phyloP scores from a whole-genome alignment of 2,113 vertebrate genomes.

The Buteo buteo region DNA sequence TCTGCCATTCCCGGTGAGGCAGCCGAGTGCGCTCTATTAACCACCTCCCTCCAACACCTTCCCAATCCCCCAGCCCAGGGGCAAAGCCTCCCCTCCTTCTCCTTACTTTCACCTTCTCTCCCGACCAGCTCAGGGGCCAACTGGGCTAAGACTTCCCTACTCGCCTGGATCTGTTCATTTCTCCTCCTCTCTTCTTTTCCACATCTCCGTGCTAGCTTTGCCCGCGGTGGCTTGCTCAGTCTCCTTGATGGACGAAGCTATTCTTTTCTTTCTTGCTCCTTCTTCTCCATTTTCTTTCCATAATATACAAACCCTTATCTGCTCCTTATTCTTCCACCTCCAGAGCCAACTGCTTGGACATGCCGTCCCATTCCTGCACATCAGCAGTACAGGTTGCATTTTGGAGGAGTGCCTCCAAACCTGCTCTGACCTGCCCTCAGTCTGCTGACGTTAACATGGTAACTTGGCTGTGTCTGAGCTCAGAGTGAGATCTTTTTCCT shows the following conservation, averaged over 20 bases:
- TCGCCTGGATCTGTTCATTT: neutral
- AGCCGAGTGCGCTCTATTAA: slow-evolving; percentile 41
- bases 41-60: neutral
- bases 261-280: neutral
- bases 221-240: neutral
- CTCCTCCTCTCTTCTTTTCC: neutral
- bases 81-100: neutral
- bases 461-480: neutral
- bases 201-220: neutral
- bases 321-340: neutral
- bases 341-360: fast-evolving
- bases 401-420: neutral
- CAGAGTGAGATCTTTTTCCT: neutral
- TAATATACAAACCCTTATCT: neutral
- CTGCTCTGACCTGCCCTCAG: neutral
- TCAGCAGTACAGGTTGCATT: neutral
- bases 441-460: neutral
- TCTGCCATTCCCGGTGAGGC: slow-evolving; percentile 60
- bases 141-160: neutral
- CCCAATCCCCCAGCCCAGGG: neutral
- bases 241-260: neutral
- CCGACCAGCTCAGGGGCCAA: fast-evolving
- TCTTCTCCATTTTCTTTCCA: neutral
- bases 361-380: neutral
- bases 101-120: neutral